Percentiles rank a stretch among this genome's conserved stretches.
phyloP scores from a whole-genome alignment of 2,797 vertebrate genomes.

The Macropus fuliginosus region DNA sequence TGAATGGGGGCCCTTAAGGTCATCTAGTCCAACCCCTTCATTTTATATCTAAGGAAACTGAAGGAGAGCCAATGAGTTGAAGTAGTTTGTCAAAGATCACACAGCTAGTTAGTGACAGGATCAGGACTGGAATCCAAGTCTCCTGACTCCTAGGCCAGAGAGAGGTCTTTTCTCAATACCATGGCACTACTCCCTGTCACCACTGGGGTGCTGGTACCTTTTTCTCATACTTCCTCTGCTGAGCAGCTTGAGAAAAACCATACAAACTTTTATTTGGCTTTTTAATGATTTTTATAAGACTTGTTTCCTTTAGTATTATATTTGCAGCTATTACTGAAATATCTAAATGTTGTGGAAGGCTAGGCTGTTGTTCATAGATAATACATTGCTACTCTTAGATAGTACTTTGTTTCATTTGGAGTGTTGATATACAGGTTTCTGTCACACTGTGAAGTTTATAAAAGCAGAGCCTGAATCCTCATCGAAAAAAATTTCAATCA shows the following conservation, averaged over 20 bases:
- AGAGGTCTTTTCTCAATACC: neutral
- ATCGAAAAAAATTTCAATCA: neutral
- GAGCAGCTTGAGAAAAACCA: neutral
- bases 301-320: slow-evolving; percentile 3
- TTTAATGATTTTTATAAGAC: neutral
- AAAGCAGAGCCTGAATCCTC: neutral
- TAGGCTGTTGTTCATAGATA: neutral
- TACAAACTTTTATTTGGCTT: neutral
- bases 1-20: neutral
- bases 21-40: neutral
- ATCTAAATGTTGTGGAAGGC: neutral
- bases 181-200: neutral
- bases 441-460: neutral
- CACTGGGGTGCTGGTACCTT: neutral
- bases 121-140: neutral
- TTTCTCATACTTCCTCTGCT: neutral
- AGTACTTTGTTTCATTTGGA: neutral
- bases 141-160: neutral
- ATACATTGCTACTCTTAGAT: neutral
- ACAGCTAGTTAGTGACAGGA: neutral
- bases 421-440: slow-evolving; percentile 6
- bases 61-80: neutral
- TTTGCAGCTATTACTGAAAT: slow-evolving; percentile 10
- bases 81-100: neutral
- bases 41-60: neutral